Percentiles rank a stretch among this genome's conserved stretches.
phyloP scores from a whole-genome alignment of 2,113 vertebrate genomes.

The Sterrhoptilus dennistouni region DNA sequence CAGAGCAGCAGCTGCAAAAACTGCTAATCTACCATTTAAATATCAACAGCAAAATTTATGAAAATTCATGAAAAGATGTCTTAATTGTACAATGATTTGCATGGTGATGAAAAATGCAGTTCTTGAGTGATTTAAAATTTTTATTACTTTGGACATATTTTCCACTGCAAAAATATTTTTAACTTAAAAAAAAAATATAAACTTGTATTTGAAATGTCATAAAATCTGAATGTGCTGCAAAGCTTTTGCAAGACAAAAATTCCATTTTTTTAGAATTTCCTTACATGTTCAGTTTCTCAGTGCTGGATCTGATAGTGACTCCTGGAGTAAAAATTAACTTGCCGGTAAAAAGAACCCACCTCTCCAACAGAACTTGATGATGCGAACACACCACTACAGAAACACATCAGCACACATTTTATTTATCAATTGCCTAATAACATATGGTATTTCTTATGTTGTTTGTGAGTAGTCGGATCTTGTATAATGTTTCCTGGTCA shows the following conservation, averaged over 20 bases:
- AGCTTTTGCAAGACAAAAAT: not conserved
- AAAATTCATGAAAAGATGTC: not conserved
- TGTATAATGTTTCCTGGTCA: not conserved
- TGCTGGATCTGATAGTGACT: not conserved
- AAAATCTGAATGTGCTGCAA: not conserved
- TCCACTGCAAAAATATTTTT: not conserved
- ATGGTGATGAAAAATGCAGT: not conserved
- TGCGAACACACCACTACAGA: not conserved
- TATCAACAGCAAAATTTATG: not conserved
- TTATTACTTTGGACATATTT: not conserved
- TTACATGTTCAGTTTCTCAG: not conserved
- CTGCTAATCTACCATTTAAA: not conserved
- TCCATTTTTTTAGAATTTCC: not conserved
- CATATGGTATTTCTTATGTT: not conserved
- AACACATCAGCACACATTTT: not conserved
- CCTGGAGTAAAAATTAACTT: not conserved
- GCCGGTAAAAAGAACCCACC: not conserved
- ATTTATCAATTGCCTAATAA: not conserved
- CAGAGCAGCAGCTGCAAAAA: not conserved
- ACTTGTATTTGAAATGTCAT: not conserved
- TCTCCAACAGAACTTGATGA: not conserved
- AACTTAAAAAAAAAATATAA: not conserved
- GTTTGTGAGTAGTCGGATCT: not conserved
- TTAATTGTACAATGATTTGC: not conserved
- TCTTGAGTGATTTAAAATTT: not conserved